phyloP scores from a whole-genome alignment of 2,797 vertebrate species.

The Knipowitschia caucasica region DNA sequence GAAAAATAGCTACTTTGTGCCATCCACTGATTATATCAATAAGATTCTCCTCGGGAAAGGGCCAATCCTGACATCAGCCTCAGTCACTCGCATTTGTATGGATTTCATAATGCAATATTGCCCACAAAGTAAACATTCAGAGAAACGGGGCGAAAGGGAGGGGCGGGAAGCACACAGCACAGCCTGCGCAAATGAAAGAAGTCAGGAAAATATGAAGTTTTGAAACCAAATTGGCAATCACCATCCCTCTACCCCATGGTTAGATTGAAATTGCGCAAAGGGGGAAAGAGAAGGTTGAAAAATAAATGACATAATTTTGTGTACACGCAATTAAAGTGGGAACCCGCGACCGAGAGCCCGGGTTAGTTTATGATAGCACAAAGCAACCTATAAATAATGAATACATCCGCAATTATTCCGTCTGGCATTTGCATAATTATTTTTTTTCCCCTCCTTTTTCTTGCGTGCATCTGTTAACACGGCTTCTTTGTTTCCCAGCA shows the following conservation, averaged over 20 bases:
- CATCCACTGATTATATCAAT: constrained; percentile 69
- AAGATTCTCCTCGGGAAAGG: constrained; percentile 55
- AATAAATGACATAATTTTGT: constrained; percentile 78
- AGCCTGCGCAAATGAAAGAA: constrained; percentile 73
- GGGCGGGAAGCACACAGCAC: constrained; percentile 42
- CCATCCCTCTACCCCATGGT: constrained; percentile 70
- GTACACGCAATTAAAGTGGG: constrained; percentile 79
- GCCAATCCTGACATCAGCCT: constrained; percentile 67
- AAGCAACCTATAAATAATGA: constrained; percentile 82
- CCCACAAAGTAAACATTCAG: constrained; percentile 68
- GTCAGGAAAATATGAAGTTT: constrained; percentile 76
- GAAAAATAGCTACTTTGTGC: constrained; percentile 60
- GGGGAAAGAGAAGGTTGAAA: constrained; percentile 75
- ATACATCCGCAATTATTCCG: constrained; percentile 77
- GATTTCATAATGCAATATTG: constrained; percentile 74
- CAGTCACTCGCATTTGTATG: constrained; percentile 68
- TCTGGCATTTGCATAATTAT: constrained; percentile 82
- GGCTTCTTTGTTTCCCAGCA: constrained; percentile 58
- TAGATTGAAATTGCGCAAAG: constrained; percentile 75
- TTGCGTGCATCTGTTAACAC: constrained; percentile 73
- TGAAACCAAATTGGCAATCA: constrained; percentile 78
- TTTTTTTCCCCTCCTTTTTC: constrained; percentile 53
- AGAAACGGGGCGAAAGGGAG: constrained; percentile 23
- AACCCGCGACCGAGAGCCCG: constrained; percentile 70
- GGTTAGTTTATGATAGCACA: constrained; percentile 76